phyloP scores from a whole-genome alignment of 2,888 invertebrate genomes.

The Byasa hedistus region DNA sequence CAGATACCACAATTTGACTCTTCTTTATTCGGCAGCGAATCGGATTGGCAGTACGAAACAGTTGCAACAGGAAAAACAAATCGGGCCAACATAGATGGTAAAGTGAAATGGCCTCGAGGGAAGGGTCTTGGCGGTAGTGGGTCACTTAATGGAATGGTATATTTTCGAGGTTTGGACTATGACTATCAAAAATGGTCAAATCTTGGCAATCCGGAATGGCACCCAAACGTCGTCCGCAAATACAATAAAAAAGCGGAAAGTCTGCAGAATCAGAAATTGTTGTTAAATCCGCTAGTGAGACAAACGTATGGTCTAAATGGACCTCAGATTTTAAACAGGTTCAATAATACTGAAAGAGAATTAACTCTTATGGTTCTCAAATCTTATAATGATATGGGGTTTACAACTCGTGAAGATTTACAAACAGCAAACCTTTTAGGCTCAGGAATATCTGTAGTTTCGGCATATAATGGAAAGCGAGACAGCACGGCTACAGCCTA shows the following conservation, averaged over 20 bases:
- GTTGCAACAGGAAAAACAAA: constrained; percentile 86
- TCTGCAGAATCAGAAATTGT: constrained; percentile 45
- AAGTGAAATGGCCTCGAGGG: constrained; percentile 78
- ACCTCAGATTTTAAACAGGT: constrained; percentile 65
- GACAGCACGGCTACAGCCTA: constrained; percentile 74
- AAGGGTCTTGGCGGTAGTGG: constrained; percentile 82
- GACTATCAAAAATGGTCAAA: constrained; percentile 79
- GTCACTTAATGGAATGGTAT: constrained; percentile 79
- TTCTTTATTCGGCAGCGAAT: constrained; percentile 49
- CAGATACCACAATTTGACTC: constrained; percentile 46
- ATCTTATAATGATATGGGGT: constrained; percentile 46
- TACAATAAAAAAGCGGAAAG: constrained; percentile 44
- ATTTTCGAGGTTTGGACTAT: constrained; percentile 69
- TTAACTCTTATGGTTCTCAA: constrained; percentile 48
- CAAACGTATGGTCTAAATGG: constrained; percentile 63
- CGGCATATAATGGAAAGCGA: constrained; percentile 67
- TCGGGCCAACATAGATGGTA: constrained; percentile 82
- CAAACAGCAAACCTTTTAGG: constrained; percentile 68
- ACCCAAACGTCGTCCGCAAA: constrained; percentile 54
- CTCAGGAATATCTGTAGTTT: constrained; percentile 67
- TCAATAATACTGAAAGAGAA: constrained; percentile 60
- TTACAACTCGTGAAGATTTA: constrained; percentile 45
- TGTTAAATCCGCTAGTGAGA: constrained; percentile 39
- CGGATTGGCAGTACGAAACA: constrained; percentile 88
- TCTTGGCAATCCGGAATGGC: constrained; percentile 78